A percentile compares a stretch with the other conserved stretches of the same genome.
These are phyloP conservation scores for Lasioglossum villosulum DNA, from an alignment of 2,888 invertebrate species.

Conservation along the genomic window DNA sequence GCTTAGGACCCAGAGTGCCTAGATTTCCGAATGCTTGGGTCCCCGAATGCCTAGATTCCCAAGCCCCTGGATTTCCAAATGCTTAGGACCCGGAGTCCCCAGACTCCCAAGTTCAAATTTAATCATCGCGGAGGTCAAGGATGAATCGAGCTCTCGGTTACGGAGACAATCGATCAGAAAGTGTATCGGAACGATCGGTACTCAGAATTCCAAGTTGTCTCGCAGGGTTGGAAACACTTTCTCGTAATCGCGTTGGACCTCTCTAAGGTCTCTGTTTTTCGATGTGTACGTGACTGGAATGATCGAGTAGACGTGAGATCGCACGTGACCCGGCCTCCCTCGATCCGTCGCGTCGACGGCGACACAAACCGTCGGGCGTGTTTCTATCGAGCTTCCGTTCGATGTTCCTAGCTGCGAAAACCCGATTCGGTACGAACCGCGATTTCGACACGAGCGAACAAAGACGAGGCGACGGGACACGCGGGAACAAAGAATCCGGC, in stretches of 20 bases:
- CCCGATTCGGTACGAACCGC: neutral
- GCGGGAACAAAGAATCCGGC: constrained; percentile 22
- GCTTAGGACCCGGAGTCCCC: too few relatives aligned
- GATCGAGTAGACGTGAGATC: constrained; percentile 17
- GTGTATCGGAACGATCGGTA: neutral
- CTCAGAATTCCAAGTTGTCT: neutral
- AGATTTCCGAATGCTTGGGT: too few relatives aligned
- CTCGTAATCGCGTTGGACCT: neutral
- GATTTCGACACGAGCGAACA: neutral
- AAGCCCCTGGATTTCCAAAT: too few relatives aligned
- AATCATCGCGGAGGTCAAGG: neutral
- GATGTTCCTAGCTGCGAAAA: neutral
- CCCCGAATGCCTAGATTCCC: too few relatives aligned
- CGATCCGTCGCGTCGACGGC: neutral
- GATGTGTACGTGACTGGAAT: constrained; percentile 60
- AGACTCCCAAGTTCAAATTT: too few relatives aligned
- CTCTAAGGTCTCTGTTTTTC: neutral
- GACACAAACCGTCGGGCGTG: neutral
- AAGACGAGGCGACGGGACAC: neutral
- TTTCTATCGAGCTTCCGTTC: neutral
- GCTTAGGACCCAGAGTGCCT: too few relatives aligned
- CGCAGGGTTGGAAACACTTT: neutral
- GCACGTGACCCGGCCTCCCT: constrained; percentile 45
- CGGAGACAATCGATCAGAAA: neutral
- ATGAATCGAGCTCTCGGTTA: neutral